Conservation (phyloP, 2,113 vertebrate genomes). For the Todiramphus saurophagus region DNA sequence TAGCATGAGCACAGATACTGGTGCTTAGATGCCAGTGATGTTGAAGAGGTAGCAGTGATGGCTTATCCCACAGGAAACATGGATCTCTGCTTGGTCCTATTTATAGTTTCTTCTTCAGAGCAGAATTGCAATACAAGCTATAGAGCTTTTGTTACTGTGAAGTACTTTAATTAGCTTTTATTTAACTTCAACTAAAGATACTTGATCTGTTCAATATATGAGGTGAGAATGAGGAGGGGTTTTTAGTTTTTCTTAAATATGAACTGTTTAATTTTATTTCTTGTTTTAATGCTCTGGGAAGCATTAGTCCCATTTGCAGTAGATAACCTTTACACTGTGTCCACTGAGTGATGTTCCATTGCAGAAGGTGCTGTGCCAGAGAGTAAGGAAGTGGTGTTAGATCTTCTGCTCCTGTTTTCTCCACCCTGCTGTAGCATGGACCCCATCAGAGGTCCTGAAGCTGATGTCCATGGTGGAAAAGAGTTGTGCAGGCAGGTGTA, state of each 20-base stretch:
- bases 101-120: background rate
- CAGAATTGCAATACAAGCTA: background rate
- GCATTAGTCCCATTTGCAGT: background rate
- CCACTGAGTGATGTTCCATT: background rate
- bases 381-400: background rate
- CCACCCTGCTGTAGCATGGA: rapidly evolving
- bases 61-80: background rate
- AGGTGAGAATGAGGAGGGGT: background rate
- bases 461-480: background rate
- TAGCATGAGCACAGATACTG: background rate
- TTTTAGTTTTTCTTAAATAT: background rate
- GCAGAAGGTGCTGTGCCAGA: background rate
- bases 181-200: background rate
- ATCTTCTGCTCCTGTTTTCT: background rate
- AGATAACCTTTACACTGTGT: background rate
- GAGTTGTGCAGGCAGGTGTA: background rate
- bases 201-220: background rate
- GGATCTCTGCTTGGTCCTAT: background rate
- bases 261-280: background rate
- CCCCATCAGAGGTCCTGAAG: background rate
- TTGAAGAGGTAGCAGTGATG: background rate
- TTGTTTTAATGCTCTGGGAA: background rate
- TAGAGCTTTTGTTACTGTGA: background rate
- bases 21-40: background rate
- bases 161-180: background rate